These are phyloP conservation scores for Pelagia noctiluca DNA, from an alignment of 30 jellyfish, hydroid and myxozoan species.

Conservation along the genomic window DNA sequence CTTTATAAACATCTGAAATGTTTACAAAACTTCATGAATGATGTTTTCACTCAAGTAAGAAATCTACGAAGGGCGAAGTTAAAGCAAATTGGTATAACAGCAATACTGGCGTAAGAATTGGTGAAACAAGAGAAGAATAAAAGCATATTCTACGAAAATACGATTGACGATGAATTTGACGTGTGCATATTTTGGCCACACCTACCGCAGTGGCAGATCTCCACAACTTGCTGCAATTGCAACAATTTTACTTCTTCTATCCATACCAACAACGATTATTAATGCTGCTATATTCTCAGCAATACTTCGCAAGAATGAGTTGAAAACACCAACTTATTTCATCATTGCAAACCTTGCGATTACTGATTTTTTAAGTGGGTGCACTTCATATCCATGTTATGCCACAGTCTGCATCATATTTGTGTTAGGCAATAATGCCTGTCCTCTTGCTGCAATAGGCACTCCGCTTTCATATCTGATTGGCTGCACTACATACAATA, in stretches of 20 bases:
- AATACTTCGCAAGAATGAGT: slow-evolving; percentile 26
- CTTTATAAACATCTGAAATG: too few relatives aligned
- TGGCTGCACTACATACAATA: slow-evolving; percentile 42
- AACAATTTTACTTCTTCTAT: not conserved
- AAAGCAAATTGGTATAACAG: too few relatives aligned
- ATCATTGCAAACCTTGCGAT: too few relatives aligned
- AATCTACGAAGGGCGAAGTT: too few relatives aligned
- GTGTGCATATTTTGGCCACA: slow-evolving; percentile 59
- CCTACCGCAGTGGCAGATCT: not conserved
- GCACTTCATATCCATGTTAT: too few relatives aligned
- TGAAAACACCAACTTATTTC: slow-evolving; percentile 66
- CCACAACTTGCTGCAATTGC: slow-evolving; percentile 4
- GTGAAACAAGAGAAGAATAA: too few relatives aligned
- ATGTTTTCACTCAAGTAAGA: too few relatives aligned
- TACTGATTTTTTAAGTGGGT: too few relatives aligned
- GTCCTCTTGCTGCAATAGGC: slow-evolving; percentile 57
- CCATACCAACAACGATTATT: slow-evolving; percentile 42
- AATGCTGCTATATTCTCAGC: slow-evolving; percentile 29
- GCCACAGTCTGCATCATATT: slow-evolving; percentile 33
- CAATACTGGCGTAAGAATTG: too few relatives aligned
- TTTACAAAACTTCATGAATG: too few relatives aligned
- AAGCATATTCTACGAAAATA: too few relatives aligned
- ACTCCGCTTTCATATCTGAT: slow-evolving; percentile 43
- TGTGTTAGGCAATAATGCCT: slow-evolving; percentile 48
- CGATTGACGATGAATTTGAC: slow-evolving; percentile 64